Base-by-base conservation (phyloP, 1,140 invertebrate genomes). In the Adelges cooleyi region DNA sequence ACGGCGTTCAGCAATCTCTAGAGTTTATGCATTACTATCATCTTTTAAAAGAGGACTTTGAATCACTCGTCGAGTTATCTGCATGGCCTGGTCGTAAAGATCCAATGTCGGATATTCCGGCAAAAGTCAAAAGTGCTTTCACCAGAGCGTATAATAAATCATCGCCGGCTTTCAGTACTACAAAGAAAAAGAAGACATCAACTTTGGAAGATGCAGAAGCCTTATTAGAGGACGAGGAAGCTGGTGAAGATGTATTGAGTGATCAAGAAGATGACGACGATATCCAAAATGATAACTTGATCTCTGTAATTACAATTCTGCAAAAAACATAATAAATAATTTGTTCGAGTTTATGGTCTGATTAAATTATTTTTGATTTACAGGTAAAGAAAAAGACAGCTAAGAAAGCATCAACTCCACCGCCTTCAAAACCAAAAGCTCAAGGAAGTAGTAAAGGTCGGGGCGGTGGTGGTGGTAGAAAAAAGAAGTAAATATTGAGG, bases 101-200 rank as follows among this genome's bases (percentile, higher is more conserved):
- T 74, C 83, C 84, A 0, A 82, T 89, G 77, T 80, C 83, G 66
- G 75, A 80, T 59, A 77, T 98, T 29, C 85, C 90, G 69, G 81
- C 85, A 8, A 92, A 92, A 78, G 87, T 90, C 73, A 98, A 98
- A 80, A 82, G 91, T 17, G 90, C 94, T 0, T 87, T 98, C 73
- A 98, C 95, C 0, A 82, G 90, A 46, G 78, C 84, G 0, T 95
- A 94, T 73, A 98, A 97, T 73, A 97, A 96, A 74, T 84, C 84
- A 67, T 78, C 81, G 0, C 75, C 80, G 25, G 75, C 85, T 49
- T 80, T 85, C 56, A 86, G 88, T 2, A 92, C 92, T 72, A 77
- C 81, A 5, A 80, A 81, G 17, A 80, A 79, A 38, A 75, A 76
- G 5, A 76, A 74, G 33, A 74, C 78, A 67, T 84, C 79, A 70